These are phyloP conservation scores for Araneus ventricosus DNA, from an alignment of 1,140 invertebrate genomes.

Conservation along the genomic window DNA sequence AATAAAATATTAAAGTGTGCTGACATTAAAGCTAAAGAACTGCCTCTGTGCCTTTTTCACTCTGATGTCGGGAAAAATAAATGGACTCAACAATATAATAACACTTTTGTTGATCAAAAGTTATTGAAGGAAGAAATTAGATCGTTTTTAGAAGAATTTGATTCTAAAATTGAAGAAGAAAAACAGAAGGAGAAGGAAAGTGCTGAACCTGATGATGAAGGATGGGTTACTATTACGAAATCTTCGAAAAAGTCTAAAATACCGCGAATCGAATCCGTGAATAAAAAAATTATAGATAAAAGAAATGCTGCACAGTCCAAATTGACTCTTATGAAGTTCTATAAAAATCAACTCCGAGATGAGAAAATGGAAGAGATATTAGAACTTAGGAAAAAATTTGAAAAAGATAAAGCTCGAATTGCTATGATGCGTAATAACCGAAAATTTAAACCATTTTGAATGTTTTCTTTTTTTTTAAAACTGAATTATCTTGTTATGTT, in stretches of 20 bases:
- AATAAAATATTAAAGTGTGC: slow-evolving; percentile 84
- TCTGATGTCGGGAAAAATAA: slow-evolving; percentile 79
- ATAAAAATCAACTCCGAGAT: slow-evolving; percentile 93
- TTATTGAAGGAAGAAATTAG: slow-evolving; percentile 85
- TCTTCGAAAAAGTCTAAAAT: slow-evolving; percentile 87
- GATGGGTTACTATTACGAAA: slow-evolving; percentile 92
- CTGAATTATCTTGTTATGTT: no score
- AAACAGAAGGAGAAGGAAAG: slow-evolving; percentile 82
- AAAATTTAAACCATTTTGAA: slow-evolving; percentile 92
- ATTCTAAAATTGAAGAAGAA: slow-evolving; percentile 83
- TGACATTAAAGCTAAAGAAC: slow-evolving; percentile 82
- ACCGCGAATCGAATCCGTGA: slow-evolving; percentile 84
- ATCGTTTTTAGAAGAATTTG: slow-evolving; percentile 86
- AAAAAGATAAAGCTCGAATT: slow-evolving; percentile 87
- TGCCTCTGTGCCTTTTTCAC: neutral
- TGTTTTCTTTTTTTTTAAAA: neutral
- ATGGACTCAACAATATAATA: slow-evolving; percentile 88
- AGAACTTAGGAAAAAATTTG: slow-evolving; percentile 84
- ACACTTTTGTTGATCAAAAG: slow-evolving; percentile 81
- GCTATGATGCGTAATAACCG: slow-evolving; percentile 89
- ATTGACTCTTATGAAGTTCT: slow-evolving; percentile 92
- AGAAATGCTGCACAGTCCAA: slow-evolving; percentile 85
- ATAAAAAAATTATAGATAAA: slow-evolving; percentile 83
- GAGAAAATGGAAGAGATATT: slow-evolving; percentile 90
- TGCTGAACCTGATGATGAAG: slow-evolving; percentile 86